These are phyloP conservation scores for Apostichopus californicus DNA, from an alignment of 35 echinoderm and acorn worm genomes.

Conservation along the genomic window DNA sequence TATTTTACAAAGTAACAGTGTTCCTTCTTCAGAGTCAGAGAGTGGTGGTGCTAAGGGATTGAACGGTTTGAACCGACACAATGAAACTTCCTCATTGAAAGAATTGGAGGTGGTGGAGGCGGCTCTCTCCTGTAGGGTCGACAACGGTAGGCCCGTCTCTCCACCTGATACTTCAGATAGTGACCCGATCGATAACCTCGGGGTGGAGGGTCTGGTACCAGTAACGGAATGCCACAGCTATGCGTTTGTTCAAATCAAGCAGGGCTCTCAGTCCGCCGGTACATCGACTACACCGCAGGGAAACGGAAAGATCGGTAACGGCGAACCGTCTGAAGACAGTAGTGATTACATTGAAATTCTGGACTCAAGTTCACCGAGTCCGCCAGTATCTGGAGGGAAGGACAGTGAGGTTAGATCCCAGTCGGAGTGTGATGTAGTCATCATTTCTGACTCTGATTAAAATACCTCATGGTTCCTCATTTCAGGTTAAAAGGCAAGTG, in stretches of 20 bases:
- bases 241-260: neutral
- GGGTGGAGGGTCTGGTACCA: slow-evolving; percentile 32
- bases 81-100: neutral
- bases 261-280: neutral
- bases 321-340: neutral
- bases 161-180: neutral
- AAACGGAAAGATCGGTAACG: neutral
- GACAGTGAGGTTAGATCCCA: neutral
- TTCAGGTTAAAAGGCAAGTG: neutral
- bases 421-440: slow-evolving; percentile 8
- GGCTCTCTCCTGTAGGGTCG: neutral
- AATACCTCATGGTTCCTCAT: neutral
- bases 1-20: neutral
- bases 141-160: neutral
- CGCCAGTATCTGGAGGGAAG: neutral
- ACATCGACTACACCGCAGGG: neutral
- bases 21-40: neutral
- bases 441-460: slow-evolving; percentile 54
- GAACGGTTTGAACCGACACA: neutral
- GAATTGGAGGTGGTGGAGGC: neutral
- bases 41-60: neutral
- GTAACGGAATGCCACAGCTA: slow-evolving; percentile 32
- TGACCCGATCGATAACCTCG: slow-evolving; percentile 28
- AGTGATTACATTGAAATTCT: slow-evolving; percentile 31
- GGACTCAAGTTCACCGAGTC: slow-evolving; percentile 27